Conservation (phyloP, 2,888 invertebrate genomes). For the Habroteleia sp. region DNA sequence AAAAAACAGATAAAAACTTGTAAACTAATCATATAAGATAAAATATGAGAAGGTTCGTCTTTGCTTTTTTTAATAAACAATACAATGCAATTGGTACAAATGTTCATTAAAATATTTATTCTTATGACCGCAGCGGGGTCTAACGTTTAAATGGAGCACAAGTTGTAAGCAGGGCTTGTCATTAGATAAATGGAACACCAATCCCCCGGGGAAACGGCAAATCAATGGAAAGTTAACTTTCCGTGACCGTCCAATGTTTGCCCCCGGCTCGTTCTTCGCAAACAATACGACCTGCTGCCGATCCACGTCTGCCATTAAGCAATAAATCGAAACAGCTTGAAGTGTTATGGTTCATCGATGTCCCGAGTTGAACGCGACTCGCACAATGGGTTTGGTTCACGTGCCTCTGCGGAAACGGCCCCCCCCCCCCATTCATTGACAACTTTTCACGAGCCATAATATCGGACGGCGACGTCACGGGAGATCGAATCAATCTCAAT, state of each 20-base stretch:
- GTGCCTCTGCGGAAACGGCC: slow-evolving; percentile 37
- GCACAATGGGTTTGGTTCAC: slow-evolving; percentile 55
- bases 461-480: neutral
- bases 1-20: too few species aligned
- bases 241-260: slow-evolving; percentile 70
- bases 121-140: neutral
- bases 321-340: slow-evolving; percentile 67
- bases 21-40: too few species aligned
- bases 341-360: slow-evolving; percentile 62
- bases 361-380: slow-evolving; percentile 45
- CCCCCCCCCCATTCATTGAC: neutral
- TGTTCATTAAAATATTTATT: too few species aligned
- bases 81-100: too few species aligned
- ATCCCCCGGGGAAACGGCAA: slow-evolving; percentile 60
- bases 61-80: too few species aligned
- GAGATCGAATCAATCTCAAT: neutral
- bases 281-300: slow-evolving; percentile 66
- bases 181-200: slow-evolving; percentile 65
- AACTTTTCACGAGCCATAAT: slow-evolving; percentile 4
- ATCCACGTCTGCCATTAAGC: slow-evolving; percentile 48
- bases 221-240: slow-evolving; percentile 70
- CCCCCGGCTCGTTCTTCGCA: slow-evolving; percentile 60
- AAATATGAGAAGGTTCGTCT: too few species aligned
- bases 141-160: slow-evolving; percentile 31
- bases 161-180: slow-evolving; percentile 17